phyloP scores from a whole-genome alignment of 2,797 vertebrate species.

The Spatula versicolor region DNA sequence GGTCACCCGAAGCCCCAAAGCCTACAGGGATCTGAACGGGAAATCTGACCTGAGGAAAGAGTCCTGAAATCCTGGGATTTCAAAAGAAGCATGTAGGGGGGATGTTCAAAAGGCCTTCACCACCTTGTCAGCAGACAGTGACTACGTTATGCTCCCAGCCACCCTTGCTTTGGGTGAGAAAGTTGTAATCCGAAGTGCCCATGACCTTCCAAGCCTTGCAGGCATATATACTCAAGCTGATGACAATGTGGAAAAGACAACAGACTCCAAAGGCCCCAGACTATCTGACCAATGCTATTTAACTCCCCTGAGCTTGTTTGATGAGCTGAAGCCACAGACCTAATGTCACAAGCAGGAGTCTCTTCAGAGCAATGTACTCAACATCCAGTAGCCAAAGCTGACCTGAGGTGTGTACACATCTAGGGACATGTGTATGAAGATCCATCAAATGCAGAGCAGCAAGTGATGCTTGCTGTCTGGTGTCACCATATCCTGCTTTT shows the following conservation, averaged over 20 bases:
- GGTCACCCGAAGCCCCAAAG: not conserved
- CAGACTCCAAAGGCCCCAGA: not conserved
- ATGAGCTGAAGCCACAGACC: too few relatives aligned
- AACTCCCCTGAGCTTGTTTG: too few relatives aligned
- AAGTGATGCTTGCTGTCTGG: too few relatives aligned
- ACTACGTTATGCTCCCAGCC: rapidly evolving
- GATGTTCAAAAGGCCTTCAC: rapidly evolving
- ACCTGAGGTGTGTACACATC: not conserved
- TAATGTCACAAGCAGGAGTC: not conserved
- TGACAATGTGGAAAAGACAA: not conserved
- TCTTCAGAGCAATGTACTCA: rapidly evolving
- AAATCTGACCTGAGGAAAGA: not conserved
- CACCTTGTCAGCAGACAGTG: rapidly evolving
- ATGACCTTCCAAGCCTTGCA: too few relatives aligned
- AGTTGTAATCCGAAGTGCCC: rapidly evolving
- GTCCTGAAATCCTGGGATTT: not conserved
- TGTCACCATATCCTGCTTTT: rapidly evolving
- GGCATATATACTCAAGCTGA: too few relatives aligned
- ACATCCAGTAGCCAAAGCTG: rapidly evolving
- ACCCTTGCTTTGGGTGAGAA: not conserved
- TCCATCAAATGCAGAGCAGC: rapidly evolving
- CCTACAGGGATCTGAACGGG: not conserved
- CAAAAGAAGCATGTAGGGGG: rapidly evolving
- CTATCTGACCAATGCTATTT: rapidly evolving
- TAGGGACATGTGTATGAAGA: rapidly evolving